Conservation (phyloP, 1,140 invertebrate species). For the Drosophila virilis region DNA sequence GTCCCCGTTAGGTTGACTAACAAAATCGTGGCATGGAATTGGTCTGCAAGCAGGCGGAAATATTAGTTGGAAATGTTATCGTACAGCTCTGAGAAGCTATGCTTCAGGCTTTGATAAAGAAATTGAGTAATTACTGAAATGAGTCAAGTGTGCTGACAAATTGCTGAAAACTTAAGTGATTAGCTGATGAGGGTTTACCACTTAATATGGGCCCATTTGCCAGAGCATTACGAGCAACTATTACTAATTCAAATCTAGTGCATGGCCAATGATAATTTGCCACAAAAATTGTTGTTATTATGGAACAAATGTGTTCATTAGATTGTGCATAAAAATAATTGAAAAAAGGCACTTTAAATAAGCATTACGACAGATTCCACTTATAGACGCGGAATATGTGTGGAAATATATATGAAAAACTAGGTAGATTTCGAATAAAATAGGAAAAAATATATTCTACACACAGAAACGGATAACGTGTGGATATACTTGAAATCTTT, state of each 20-base stretch:
- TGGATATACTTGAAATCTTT: too few species aligned
- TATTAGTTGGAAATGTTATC: not conserved
- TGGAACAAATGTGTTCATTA: too few species aligned
- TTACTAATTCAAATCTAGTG: not conserved
- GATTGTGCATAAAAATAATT: too few species aligned
- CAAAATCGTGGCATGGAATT: constrained; percentile 7
- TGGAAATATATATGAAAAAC: too few species aligned
- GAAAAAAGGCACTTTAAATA: too few species aligned
- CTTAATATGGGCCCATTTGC: not conserved
- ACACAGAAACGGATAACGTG: too few species aligned
- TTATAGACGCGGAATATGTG: too few species aligned
- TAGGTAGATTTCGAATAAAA: too few species aligned
- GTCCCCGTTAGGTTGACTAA: constrained; percentile 7
- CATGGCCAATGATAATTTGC: not conserved
- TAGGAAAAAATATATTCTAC: too few species aligned
- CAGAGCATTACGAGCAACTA: not conserved
- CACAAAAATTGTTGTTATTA: constrained; percentile 1
- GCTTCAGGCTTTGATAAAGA: not conserved
- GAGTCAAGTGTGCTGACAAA: not conserved
- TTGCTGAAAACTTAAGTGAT: not conserved
- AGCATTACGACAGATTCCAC: too few species aligned
- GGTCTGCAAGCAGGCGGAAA: not conserved
- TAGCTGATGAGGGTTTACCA: not conserved
- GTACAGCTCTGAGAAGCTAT: too few species aligned
- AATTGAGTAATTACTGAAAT: not conserved